A percentile compares a stretch with the other conserved stretches of the same genome.
phyloP scores from a whole-genome alignment of 2,888 invertebrate genomes.

The Athetis lepigone region DNA sequence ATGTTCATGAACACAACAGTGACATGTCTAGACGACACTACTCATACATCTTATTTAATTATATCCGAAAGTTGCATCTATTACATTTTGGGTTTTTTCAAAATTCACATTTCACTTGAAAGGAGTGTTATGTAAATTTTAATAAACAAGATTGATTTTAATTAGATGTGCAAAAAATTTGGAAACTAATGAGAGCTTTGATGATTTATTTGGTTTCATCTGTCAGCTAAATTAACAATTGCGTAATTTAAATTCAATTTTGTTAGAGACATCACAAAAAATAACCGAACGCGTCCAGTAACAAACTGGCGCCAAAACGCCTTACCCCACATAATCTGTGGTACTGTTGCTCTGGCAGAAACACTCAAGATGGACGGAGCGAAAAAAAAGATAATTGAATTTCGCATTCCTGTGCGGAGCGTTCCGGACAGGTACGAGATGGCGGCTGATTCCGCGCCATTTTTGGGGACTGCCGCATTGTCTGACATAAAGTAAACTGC shows the following conservation, averaged over 20 bases:
- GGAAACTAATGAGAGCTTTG: conserved; percentile 9
- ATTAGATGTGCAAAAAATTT: conserved; percentile 7
- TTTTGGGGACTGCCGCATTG: conserved; percentile 49
- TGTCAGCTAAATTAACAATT: neutral
- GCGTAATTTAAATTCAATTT: conserved; percentile 6
- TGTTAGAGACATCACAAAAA: neutral
- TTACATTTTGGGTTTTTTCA: conserved; percentile 21
- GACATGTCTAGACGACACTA: conserved; percentile 1
- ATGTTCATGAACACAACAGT: conserved; percentile 4
- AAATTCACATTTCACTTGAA: conserved; percentile 23
- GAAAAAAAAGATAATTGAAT: conserved; percentile 69
- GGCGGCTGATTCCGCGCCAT: conserved; percentile 36
- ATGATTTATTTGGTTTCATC: conserved; percentile 21
- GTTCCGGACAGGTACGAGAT: conserved; percentile 60
- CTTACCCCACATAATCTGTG: conserved; percentile 42
- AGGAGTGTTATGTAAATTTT: conserved; percentile 21
- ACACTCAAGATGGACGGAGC: conserved; percentile 56
- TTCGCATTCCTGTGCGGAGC: conserved; percentile 64
- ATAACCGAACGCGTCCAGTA: conserved; percentile 21
- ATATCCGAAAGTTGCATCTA: conserved; percentile 28
- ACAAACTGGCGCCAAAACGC: conserved; percentile 55
- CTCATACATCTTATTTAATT: conserved; percentile 20
- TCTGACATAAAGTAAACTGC: conserved; percentile 25
- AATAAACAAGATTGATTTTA: conserved; percentile 8
- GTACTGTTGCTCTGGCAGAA: conserved; percentile 54